Evolutionary conservation across 92 coral and sea anemone genomes (phyloP), one percentile per base, ranked within the genome.

Genomic region (Heteractis magnifica): DNA sequence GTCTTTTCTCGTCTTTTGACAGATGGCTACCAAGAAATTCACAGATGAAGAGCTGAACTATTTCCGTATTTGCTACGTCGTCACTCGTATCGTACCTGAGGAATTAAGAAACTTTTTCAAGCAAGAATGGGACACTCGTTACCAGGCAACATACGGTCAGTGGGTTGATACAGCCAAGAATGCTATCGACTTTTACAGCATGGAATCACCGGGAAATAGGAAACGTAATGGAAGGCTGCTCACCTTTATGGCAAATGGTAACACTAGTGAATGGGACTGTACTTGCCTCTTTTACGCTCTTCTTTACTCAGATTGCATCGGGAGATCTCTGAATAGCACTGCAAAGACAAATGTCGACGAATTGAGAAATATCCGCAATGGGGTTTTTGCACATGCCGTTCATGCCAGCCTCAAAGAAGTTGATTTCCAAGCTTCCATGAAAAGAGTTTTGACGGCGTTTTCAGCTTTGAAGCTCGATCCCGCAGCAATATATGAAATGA

Each of bases 251-350:
- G 49, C 4, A 12, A 60, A 81, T 11, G 94, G 94, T n/a, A 78
- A 85, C 74, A 76, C 77, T 26, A 75, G 56, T 10, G 89, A 87
- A 26, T 90, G 91, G 94, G 94, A 87, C 55, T 76, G 91, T 55
- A 88, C 89, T 10, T 58, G 75, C 58, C 81, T 91, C 48, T 86
- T 89, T 65, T 89, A 86, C 56, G 90, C 92, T 15, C 80, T 91
- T n/a, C 86, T 88, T 20, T 86, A 55, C 74, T 88, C 94, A n/a
- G 77, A 82, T 56, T 76, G 83, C 51, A 83, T 91, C 21, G 85
- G 91, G 10, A 53, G 34, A 58, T 58, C 64, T 58, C 64, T 58
- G 16, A 52, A 78, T 82, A 58, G 64, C 5, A 14, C 62, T 70
- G 75, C 49, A 50, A 52, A 18, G 49, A 71, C 6, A 71, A 23